These are phyloP conservation scores for Oreochromis tanganicae DNA, from an alignment of 2,113 vertebrate species.

Conservation along the genomic window DNA sequence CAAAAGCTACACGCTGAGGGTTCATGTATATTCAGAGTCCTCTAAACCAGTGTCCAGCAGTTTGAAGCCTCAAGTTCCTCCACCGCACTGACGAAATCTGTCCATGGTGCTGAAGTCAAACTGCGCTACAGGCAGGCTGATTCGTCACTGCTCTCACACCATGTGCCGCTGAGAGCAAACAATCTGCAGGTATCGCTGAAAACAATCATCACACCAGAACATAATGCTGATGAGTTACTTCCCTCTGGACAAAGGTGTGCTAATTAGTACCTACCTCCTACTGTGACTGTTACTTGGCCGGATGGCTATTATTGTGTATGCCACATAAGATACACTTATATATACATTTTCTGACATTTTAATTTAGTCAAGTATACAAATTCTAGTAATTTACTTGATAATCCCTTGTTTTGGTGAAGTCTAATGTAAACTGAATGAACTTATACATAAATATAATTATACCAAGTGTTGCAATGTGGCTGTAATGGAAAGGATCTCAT, in stretches of 20 bases:
- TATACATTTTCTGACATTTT: not conserved
- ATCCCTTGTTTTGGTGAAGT: not conserved
- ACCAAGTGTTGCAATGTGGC: not conserved
- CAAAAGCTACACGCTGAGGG: not conserved
- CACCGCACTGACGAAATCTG: slow-evolving; percentile 4
- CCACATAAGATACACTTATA: not conserved
- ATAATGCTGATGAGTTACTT: not conserved
- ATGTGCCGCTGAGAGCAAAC: not conserved
- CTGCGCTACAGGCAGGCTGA: not conserved
- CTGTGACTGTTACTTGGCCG: not conserved
- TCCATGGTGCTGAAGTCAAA: slow-evolving; percentile 61
- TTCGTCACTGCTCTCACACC: not conserved
- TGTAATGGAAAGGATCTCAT: not conserved
- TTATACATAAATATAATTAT: not conserved
- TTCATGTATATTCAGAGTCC: not conserved
- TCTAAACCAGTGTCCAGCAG: not conserved
- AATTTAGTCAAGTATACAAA: not conserved
- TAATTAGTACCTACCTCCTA: slow-evolving; percentile 5
- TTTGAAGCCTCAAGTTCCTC: not conserved
- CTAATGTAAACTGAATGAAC: not conserved
- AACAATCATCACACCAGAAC: not conserved
- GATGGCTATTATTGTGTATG: not conserved
- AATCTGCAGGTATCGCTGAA: not conserved
- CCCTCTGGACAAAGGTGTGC: not conserved
- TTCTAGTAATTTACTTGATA: not conserved